Percentiles rank a stretch among this genome's conserved stretches.
Evolutionary conservation across 2,113 vertebrate genomes (phyloP).

Genomic region (Hippocampus barbouri): DNA sequence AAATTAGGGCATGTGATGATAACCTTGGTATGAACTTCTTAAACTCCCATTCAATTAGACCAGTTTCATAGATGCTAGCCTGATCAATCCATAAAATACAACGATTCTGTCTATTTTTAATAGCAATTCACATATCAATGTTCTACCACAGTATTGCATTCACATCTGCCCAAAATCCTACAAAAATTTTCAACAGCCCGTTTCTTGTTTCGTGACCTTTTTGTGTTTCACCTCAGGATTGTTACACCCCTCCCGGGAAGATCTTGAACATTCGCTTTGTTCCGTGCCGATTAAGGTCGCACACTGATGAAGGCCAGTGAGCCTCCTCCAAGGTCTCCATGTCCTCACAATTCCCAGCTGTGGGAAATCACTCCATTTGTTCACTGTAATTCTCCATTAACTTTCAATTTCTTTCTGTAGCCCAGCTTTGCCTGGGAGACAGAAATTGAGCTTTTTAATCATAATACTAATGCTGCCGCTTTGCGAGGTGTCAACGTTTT

Average conservation of each 20-base stretch:
- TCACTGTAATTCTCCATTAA: constrained; percentile 31
- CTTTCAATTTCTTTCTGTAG: constrained; percentile 17
- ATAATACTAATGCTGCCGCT: neutral
- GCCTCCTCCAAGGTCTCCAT: constrained; percentile 33
- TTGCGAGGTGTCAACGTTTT: neutral
- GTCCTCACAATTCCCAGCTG: constrained; percentile 24
- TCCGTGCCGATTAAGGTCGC: constrained; percentile 60
- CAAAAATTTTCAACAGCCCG: neutral
- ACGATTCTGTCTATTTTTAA: neutral
- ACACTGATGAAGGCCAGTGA: constrained; percentile 34
- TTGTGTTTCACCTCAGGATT: constrained; percentile 11
- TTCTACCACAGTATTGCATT: neutral
- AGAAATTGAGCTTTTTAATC: constrained; percentile 15
- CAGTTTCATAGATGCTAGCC: neutral
- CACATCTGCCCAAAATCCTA: neutral
- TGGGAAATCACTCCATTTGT: constrained; percentile 27
- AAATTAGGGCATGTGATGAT: constrained; percentile 4
- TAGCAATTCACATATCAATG: neutral
- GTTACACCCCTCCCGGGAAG: constrained; percentile 31
- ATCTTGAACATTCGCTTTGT: constrained; percentile 56
- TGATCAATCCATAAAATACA: neutral
- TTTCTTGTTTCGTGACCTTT: neutral
- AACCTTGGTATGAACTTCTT: constrained; percentile 10
- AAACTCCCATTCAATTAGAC: neutral
- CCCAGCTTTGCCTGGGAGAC: constrained; percentile 24